Evolutionary conservation across 1,140 invertebrate genomes (phyloP), one percentile per base, ranked within the genome.

Genomic region (Periplaneta americana): DNA sequence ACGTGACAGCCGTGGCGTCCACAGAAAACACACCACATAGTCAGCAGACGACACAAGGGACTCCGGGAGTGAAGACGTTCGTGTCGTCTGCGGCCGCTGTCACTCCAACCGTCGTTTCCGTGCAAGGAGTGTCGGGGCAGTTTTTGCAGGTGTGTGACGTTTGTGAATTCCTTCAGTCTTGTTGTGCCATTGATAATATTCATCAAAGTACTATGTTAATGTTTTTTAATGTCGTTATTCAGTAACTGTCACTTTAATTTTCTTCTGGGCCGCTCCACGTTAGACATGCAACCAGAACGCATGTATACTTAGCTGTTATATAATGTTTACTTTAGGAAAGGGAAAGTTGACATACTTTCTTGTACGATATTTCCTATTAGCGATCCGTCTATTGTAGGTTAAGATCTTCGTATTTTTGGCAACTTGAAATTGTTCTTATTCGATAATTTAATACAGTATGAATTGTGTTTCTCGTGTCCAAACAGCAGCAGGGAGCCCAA

Each of bases 41-140:
- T 33, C 37, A 78, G 80, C 77, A 75, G 80, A 36, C 78, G 79
- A 28, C 48, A 5, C n/a, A 5, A n/a, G 48, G 48, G 28, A 11
- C 48, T 9, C n/a, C 48, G 10, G 82, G 83, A 76, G 85, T 85
- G 80, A 82, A 80, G 28, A 66, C 48, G 22, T 84, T 82, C 66
- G 83, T 84, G n/a, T 83, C 83, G n/a, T 82, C 84, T 78, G 81
- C 82, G 28, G 83, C 74, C 13, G 81, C 82, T 34, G 83, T 76
- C 13, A 82, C 84, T 34, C 85, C 86, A n/a, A 85, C 86, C 17
- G 83, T 87, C n/a, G 84, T 91, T 79, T 91, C 90, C 32, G 88
- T 91, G 22, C 90, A 91, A 83, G 89, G 90, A 15, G 82, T 91
- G 66, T 90, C 89, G 1, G 90, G 90, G 76, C 91, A 91, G 84